Evolutionary conservation across 2,113 vertebrate species (phyloP).

Genomic region (Erinaceus europaeus): DNA sequence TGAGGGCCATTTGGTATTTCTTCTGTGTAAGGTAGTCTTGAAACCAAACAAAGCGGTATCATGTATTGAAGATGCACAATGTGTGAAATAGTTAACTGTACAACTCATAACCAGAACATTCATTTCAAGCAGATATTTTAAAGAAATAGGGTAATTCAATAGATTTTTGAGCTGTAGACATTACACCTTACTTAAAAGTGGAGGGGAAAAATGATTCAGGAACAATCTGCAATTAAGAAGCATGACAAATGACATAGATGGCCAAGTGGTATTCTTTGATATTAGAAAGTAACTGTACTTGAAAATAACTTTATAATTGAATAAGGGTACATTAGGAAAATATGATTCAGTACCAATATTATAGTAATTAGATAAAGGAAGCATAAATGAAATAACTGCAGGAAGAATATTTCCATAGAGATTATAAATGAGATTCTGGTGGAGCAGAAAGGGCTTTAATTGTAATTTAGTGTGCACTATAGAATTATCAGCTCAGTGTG

Average conservation of each 20-base stretch:
- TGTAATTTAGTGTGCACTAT: constrained; percentile 87
- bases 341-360: constrained; percentile 86
- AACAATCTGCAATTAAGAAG: constrained; percentile 70
- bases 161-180: constrained; percentile 59
- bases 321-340: constrained; percentile 85
- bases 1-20: background rate
- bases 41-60: background rate
- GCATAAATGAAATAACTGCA: constrained; percentile 85
- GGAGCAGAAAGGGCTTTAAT: constrained; percentile 84
- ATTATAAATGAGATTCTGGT: constrained; percentile 87
- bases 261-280: constrained; percentile 75
- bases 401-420: constrained; percentile 84
- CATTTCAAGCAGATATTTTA: constrained; percentile 60
- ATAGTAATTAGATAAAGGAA: constrained; percentile 87
- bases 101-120: constrained; percentile 47
- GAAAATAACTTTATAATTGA: constrained; percentile 88
- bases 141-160: constrained; percentile 56
- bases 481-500: constrained; percentile 84
- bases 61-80: background rate
- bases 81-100: no score
- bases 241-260: constrained; percentile 72
- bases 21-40: background rate
- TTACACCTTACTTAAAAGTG: constrained; percentile 63
- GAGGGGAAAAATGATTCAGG: constrained; percentile 54
- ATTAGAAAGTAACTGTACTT: constrained; percentile 83